These are phyloP conservation scores for Imbricaverruca yamaguchii DNA, from an alignment of 2,888 invertebrate species.

Conservation along the genomic window DNA sequence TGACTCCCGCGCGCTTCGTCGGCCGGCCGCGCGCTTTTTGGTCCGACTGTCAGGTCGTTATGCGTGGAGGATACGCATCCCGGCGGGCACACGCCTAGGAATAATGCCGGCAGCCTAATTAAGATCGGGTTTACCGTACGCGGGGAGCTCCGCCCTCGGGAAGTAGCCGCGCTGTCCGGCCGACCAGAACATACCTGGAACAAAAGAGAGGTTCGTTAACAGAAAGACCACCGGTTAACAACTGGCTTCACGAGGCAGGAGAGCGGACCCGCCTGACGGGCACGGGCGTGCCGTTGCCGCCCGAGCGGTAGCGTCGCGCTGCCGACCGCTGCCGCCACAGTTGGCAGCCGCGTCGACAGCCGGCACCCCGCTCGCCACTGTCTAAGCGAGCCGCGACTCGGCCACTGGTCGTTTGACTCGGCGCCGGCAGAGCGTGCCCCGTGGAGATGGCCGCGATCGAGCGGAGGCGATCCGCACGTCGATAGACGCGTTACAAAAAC, in stretches of 20 bases:
- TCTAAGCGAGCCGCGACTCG: neutral
- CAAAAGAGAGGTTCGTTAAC: neutral
- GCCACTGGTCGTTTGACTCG: neutral
- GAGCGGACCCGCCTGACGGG: neutral
- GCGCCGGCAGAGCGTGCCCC: neutral
- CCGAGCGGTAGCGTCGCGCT: too few relatives aligned
- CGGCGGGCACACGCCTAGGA: neutral
- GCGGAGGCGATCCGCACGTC: neutral
- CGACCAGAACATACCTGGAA: neutral
- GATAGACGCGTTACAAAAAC: conserved; percentile 1
- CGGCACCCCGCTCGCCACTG: neutral
- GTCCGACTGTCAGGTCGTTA: neutral
- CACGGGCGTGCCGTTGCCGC: too few relatives aligned
- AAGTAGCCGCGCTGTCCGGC: neutral
- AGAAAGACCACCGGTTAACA: neutral
- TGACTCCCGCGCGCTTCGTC: neutral
- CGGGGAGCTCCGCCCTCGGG: neutral
- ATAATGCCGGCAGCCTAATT: neutral
- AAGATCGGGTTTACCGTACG: neutral
- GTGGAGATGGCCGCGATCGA: neutral
- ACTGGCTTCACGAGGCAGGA: neutral
- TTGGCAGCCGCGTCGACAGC: neutral
- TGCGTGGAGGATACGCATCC: neutral
- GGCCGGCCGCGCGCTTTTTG: neutral
- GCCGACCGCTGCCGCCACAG: neutral